A percentile compares a stretch with the other conserved stretches of the same genome.
Evolutionary conservation across 1,140 invertebrate species (phyloP).

Genomic region (Zaprionus davidi): DNA sequence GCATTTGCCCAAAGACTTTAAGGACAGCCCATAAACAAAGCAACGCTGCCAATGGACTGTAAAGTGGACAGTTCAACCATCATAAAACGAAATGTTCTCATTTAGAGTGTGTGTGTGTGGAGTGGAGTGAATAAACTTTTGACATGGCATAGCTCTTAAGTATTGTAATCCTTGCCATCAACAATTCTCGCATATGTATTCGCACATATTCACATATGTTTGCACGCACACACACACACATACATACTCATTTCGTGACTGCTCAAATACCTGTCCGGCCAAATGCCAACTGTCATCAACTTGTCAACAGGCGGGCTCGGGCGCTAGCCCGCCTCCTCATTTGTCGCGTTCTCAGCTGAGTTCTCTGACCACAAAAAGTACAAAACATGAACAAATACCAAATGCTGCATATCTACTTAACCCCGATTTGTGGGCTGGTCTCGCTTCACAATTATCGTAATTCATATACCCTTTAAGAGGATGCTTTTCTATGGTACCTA

Average conservation of each 20-base stretch:
- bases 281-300: constrained; percentile 29
- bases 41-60: constrained; percentile 9
- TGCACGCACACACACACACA: background rate
- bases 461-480: background rate
- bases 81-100: constrained; percentile 5
- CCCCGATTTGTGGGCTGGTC: background rate
- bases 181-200: constrained; percentile 16
- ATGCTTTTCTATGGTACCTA: background rate
- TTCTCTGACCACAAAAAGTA: background rate
- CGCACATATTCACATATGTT: constrained; percentile 4
- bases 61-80: constrained; percentile 6
- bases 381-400: background rate
- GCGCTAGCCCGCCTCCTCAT: background rate
- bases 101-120: too few relatives aligned
- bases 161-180: constrained; percentile 14
- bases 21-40: background rate
- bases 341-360: background rate
- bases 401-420: background rate
- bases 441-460: background rate
- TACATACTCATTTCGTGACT: constrained; percentile 5
- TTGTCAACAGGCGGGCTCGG: constrained; percentile 1
- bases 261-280: constrained; percentile 22
- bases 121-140: too few relatives aligned
- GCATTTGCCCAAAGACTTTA: background rate
- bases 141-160: constrained; percentile 7